These are phyloP conservation scores for Bombyx mandarina DNA, from an alignment of 1,140 invertebrate species.

Conservation along the genomic window DNA sequence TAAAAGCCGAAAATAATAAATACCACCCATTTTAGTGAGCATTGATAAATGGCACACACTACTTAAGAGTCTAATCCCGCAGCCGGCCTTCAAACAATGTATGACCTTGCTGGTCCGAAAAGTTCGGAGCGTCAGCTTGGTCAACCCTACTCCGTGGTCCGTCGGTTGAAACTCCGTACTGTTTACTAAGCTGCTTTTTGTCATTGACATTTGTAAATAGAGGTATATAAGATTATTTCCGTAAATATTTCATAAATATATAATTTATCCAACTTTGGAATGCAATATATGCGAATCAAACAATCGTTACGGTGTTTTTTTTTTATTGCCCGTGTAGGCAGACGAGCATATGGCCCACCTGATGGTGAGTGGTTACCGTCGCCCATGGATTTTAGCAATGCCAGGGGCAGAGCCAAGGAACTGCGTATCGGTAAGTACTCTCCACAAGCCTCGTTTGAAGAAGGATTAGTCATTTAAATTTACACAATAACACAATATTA, in stretches of 20 bases:
- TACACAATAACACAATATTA: neutral
- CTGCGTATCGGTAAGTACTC: too few species aligned
- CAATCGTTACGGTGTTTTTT: too few species aligned
- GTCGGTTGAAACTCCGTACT: conserved; percentile 7
- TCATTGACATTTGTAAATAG: neutral
- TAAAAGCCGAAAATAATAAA: conserved; percentile 6
- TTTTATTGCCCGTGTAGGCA: too few species aligned
- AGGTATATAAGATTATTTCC: neutral
- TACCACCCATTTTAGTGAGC: neutral
- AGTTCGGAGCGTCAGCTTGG: conserved; percentile 16
- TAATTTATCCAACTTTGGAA: neutral
- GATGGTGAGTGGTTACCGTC: too few species aligned
- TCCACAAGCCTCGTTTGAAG: too few species aligned
- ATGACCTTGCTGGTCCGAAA: conserved; percentile 9
- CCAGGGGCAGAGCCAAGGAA: too few species aligned
- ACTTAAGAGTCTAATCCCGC: conserved; percentile 16
- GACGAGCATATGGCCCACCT: too few species aligned
- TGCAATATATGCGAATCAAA: neutral
- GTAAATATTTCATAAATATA: neutral
- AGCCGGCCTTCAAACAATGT: conserved; percentile 10
- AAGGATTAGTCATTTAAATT: too few species aligned
- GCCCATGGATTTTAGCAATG: too few species aligned
- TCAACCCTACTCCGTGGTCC: conserved; percentile 6
- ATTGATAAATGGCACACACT: conserved; percentile 12
- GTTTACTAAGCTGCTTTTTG: neutral